These are phyloP conservation scores for Stichodactyla mertensii DNA, from an alignment of 64 coral and sea anemone genomes.

Conservation along the genomic window DNA sequence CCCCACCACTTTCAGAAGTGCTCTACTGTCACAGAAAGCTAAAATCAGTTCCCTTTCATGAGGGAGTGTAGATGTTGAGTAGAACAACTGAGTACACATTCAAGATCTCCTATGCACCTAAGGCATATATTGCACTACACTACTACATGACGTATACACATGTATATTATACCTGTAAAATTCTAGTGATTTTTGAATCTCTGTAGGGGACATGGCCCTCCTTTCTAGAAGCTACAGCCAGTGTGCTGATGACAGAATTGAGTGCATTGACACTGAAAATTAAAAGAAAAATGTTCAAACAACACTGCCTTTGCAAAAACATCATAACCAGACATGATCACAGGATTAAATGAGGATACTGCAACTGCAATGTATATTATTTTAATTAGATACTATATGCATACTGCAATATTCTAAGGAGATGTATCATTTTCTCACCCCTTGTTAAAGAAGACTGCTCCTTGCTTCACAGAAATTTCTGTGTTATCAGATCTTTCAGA, in stretches of 20 bases:
- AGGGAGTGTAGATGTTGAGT: too few relatives aligned
- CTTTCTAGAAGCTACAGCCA: conserved; percentile 62
- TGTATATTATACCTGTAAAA: conserved; percentile 57
- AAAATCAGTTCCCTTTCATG: too few relatives aligned
- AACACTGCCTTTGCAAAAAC: neutral
- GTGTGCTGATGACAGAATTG: conserved; percentile 54
- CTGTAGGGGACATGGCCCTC: conserved; percentile 81
- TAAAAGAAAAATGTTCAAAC: neutral
- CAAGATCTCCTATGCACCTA: too few relatives aligned
- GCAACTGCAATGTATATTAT: neutral
- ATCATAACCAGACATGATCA: neutral
- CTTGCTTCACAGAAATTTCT: conserved; percentile 50
- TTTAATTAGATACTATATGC: too few relatives aligned
- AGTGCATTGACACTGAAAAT: conserved; percentile 63
- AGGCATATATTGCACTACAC: too few relatives aligned
- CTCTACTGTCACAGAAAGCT: too few relatives aligned
- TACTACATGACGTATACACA: too few relatives aligned
- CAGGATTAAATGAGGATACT: neutral
- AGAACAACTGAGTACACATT: too few relatives aligned
- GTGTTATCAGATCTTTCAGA: conserved; percentile 53
- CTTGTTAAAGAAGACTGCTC: conserved; percentile 20
- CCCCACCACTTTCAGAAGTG: too few relatives aligned
- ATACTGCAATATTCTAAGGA: too few relatives aligned
- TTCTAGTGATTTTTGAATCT: conserved; percentile 91
- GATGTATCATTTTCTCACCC: neutral